phyloP scores from a whole-genome alignment of 2,797 vertebrate species.

The Enteromius trimaculatus region DNA sequence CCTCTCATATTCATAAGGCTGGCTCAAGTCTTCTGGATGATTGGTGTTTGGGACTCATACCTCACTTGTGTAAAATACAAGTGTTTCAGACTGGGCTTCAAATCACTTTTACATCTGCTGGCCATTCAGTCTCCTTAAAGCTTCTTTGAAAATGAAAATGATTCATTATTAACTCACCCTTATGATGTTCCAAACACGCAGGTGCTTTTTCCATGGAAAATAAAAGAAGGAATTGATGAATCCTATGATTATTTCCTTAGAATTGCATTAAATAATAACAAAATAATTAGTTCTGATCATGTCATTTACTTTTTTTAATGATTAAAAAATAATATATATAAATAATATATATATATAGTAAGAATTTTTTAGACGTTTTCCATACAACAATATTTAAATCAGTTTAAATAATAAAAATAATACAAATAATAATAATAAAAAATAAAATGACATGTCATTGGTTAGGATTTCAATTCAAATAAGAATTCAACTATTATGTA shows the following conservation, averaged over 20 bases:
- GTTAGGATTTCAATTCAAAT: no score
- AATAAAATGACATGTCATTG: no score
- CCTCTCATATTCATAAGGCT: slow-evolving; percentile 11
- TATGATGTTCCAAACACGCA: background rate
- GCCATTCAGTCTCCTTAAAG: slow-evolving; percentile 6
- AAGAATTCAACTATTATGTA: no score
- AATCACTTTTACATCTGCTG: slow-evolving; percentile 28
- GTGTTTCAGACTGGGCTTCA: slow-evolving; percentile 14
- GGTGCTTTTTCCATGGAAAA: background rate
- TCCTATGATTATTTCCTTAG: background rate
- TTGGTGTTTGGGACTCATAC: slow-evolving; percentile 22
- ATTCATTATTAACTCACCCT: background rate
- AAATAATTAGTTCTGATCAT: background rate
- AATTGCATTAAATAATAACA: background rate
- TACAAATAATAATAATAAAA: no score
- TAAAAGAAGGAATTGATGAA: background rate
- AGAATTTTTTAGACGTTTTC: background rate
- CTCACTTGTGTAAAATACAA: slow-evolving; percentile 12
- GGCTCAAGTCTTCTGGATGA: slow-evolving; percentile 2
- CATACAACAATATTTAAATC: background rate
- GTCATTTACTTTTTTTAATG: background rate
- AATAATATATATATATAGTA: no score
- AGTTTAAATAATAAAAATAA: background rate
- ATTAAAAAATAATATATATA: no score
- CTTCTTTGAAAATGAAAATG: background rate